These are phyloP conservation scores for Mastomys natalensis DNA, from an alignment of 2,113 vertebrate genomes.

Conservation along the genomic window DNA sequence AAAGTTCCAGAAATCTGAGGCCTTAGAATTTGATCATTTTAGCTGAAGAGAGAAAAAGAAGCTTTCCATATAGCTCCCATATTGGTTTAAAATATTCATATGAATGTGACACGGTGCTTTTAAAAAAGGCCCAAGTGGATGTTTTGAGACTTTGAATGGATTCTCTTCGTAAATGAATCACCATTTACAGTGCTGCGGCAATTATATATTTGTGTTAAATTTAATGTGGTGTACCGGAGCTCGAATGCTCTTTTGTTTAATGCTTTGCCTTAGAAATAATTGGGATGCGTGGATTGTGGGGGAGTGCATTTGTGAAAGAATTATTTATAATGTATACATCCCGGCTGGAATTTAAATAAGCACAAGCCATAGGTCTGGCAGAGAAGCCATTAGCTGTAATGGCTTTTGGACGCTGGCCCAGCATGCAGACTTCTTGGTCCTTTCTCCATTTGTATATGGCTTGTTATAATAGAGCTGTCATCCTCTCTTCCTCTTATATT, in stretches of 20 bases:
- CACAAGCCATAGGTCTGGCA: conserved; percentile 65
- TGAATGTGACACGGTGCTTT: conserved; percentile 62
- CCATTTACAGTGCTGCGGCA: conserved; percentile 67
- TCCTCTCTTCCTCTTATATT: conserved; percentile 70
- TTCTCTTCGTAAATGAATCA: conserved; percentile 71
- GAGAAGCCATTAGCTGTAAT: conserved; percentile 68
- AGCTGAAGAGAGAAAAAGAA: conserved; percentile 68
- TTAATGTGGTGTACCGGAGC: conserved; percentile 63
- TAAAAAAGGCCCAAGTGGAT: conserved; percentile 74
- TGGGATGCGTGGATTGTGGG: conserved; percentile 73
- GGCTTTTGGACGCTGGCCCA: conserved; percentile 73
- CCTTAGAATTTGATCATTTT: conserved; percentile 63
- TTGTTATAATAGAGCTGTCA: conserved; percentile 77
- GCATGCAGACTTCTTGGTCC: conserved; percentile 27
- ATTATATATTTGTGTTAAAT: conserved; percentile 73
- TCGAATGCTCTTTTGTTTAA: conserved; percentile 70
- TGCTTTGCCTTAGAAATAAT: conserved; percentile 77
- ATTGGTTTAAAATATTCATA: conserved; percentile 72
- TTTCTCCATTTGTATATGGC: conserved; percentile 61
- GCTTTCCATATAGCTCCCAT: conserved; percentile 36
- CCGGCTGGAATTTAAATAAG: conserved; percentile 74
- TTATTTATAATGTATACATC: conserved; percentile 78
- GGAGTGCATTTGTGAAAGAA: conserved; percentile 76
- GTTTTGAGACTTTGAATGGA: conserved; percentile 71
- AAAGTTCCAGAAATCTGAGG: conserved; percentile 42